A percentile compares a stretch with the other conserved stretches of the same genome.
Evolutionary conservation across 1,140 invertebrate species (phyloP).

Genomic region (Panonychus citri): DNA sequence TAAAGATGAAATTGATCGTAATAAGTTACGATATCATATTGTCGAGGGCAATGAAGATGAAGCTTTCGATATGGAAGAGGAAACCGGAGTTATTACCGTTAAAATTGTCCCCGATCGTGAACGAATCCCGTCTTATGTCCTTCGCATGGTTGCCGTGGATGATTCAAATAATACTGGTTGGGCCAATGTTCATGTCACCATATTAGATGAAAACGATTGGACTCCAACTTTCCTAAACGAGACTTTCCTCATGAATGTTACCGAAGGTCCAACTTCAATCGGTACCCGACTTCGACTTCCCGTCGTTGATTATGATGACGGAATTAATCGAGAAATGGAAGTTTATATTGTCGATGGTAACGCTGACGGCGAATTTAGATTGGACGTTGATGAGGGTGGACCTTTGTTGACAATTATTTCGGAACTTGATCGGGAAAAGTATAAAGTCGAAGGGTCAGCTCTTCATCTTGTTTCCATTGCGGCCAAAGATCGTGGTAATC

Average conservation of each 20-base stretch:
- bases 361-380: constrained; percentile 17
- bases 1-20: constrained; percentile 16
- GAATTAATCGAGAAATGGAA: constrained; percentile 21
- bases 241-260: constrained; percentile 22
- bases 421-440: constrained; percentile 18
- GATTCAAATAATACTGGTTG: constrained; percentile 18
- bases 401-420: constrained; percentile 16
- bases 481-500: constrained; percentile 22
- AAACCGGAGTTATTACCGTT: constrained; percentile 16
- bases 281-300: constrained; percentile 15
- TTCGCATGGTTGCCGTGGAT: constrained; percentile 16
- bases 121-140: constrained; percentile 13
- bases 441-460: constrained; percentile 15
- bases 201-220: constrained; percentile 21
- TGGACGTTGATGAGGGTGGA: constrained; percentile 17
- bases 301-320: constrained; percentile 19
- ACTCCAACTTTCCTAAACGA: constrained; percentile 22
- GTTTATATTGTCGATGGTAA: constrained; percentile 25
- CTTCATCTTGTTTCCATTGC: constrained; percentile 22
- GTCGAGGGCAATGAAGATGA: constrained; percentile 15
- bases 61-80: constrained; percentile 16
- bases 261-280: constrained; percentile 22
- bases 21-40: constrained; percentile 16
- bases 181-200: constrained; percentile 22
- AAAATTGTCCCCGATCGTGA: constrained; percentile 16